Base-by-base conservation (phyloP, 2,113 vertebrate genomes). In the Paramormyrops kingsleyae region DNA sequence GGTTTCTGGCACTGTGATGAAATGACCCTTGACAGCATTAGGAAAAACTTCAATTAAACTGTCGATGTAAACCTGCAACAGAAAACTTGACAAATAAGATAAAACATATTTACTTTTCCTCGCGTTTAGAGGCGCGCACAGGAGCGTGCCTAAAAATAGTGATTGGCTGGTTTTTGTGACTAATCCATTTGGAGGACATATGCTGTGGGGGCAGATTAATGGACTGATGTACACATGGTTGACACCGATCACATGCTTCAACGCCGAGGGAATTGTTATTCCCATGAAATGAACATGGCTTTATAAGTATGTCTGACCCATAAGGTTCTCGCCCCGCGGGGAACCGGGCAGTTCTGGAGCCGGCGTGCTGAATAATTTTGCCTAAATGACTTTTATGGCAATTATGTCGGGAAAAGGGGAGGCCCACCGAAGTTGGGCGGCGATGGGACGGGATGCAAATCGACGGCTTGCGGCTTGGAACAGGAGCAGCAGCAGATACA, bases 1-100 rank as follows among this genome's bases (percentile, higher is more conserved):
- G 94, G 91, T 93, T 93, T 86, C 91, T 50, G 92, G 92, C 93
- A 49, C 92, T 83, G 56, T 90, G 66, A 92, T 92, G 93, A 94
- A 94, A 95, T 94, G 94, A 94, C 95, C 93, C 93, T 88, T 93
- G 93, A 93, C 94, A 94, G 94, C 94, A 91, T 94, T 91, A 93
- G 93, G 92, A 92, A 93, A 94, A 94, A 93, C 94, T 92, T 88
- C 88, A 92, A 92, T 94, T 87, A 91, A 90, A 92, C 92, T 91
- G 91, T 88, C 87, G 93, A 93, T 92, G 91, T 91, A 92, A 93
- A 93, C 90, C 90, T 90, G 91, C 90, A 93, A 93, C 92, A 93
- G 91, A 88, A 92, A 93, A 90, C 90, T 91, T 88, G 87, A 93
- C 93, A 95, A 95, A 95, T 96, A 94, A 96, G 94, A 93, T 92